Evolutionary conservation across 2,888 invertebrate species (phyloP).

Genomic region (Nematopogon swammerdamellus): DNA sequence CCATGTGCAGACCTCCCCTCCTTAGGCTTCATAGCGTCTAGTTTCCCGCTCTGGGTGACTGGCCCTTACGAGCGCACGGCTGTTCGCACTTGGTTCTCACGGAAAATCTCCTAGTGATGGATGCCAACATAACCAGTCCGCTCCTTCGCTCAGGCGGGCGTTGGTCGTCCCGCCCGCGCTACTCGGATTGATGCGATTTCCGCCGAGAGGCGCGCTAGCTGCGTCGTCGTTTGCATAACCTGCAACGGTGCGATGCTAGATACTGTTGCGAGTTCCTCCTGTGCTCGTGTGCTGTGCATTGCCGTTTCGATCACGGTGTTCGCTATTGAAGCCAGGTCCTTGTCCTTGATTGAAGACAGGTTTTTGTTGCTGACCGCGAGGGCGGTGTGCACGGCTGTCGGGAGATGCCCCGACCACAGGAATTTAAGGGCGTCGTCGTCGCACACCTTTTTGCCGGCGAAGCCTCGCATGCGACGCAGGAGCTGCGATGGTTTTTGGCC

Average conservation of each 20-base stretch:
- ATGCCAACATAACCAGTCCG: not conserved
- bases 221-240: too few species aligned
- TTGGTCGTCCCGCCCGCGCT: too few species aligned
- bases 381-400: not conserved
- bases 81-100: not conserved
- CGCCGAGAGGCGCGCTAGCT: too few species aligned
- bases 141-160: too few species aligned
- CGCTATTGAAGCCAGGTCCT: too few species aligned
- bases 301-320: too few species aligned
- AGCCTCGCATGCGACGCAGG: slow-evolving; percentile 1
- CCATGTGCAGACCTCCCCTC: slow-evolving; percentile 8
- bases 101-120: not conserved
- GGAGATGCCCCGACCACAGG: not conserved
- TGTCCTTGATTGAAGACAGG: too few species aligned
- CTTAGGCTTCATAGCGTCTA: slow-evolving; percentile 1
- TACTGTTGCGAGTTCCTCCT: too few species aligned
- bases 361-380: not conserved
- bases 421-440: slow-evolving; percentile 1
- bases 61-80: not conserved
- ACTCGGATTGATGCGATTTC: too few species aligned
- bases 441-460: slow-evolving; percentile 2
- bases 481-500: slow-evolving; percentile 3
- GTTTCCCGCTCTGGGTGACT: not conserved
- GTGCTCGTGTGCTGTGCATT: too few species aligned
- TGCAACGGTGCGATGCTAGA: too few species aligned